Conservation (phyloP, 2,113 vertebrate species). For the Antechinus stuartii region DNA sequence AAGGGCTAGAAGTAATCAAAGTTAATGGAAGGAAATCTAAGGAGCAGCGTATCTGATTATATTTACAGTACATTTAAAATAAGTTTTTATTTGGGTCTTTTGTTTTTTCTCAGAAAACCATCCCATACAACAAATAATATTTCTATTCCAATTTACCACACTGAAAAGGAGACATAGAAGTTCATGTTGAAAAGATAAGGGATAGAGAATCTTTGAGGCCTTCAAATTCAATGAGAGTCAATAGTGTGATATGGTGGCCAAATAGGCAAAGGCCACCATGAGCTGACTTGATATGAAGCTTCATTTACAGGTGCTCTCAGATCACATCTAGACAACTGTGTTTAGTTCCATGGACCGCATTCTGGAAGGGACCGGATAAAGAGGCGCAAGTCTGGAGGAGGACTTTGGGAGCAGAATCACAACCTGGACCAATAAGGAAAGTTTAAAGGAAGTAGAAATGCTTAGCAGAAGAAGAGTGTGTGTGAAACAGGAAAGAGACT, state of each 20-base stretch:
- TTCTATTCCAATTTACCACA: neutral
- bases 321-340: neutral
- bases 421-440: no score
- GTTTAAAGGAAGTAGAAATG: no score
- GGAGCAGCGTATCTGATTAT: neutral
- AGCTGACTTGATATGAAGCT: neutral
- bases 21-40: neutral
- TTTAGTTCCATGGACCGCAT: neutral
- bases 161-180: neutral
- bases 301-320: neutral
- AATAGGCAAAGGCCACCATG: neutral
- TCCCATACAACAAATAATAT: neutral
- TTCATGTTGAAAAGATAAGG: neutral
- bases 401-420: neutral
- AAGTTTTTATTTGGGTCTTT: neutral
- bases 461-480: no score
- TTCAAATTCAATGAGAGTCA: neutral
- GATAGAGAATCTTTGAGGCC: neutral
- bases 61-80: neutral
- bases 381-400: neutral
- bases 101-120: neutral
- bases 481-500: neutral
- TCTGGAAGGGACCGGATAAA: neutral
- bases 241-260: neutral
- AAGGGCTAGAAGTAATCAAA: neutral